Evolutionary conservation across 2,113 vertebrate species (phyloP).

Genomic region (Lepidothrix coronata): DNA sequence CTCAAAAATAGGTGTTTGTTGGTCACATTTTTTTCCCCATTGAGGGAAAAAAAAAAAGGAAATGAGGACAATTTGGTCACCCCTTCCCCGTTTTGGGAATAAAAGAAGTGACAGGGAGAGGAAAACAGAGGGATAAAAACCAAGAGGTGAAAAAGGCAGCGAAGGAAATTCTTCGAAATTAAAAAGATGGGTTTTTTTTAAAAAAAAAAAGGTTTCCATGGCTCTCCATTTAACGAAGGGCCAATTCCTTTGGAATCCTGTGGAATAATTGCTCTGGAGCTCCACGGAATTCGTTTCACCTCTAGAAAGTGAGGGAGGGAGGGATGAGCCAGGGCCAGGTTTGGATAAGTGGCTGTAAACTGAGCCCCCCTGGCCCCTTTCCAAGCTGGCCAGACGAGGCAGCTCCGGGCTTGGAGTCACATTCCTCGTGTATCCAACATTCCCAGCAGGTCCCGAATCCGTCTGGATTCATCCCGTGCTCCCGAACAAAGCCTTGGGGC

Average conservation of each 20-base stretch:
- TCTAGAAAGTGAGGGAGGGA: background rate
- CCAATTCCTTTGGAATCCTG: background rate
- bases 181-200: background rate
- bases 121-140: background rate
- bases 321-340: background rate
- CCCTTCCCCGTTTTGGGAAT: background rate
- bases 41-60: background rate
- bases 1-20: background rate
- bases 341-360: constrained; percentile 2
- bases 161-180: background rate
- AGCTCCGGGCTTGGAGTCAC: constrained; percentile 6
- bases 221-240: background rate
- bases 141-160: background rate
- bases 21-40: background rate
- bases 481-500: background rate
- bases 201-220: background rate
- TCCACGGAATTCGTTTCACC: constrained; percentile 8
- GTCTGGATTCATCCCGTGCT: background rate
- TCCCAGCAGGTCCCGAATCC: background rate
- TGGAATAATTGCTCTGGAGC: background rate
- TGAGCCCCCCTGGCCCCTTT: background rate
- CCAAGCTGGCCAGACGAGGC: constrained; percentile 37
- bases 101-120: background rate
- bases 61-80: background rate
- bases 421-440: background rate